Percentiles rank a stretch among this genome's conserved stretches.
Conservation (phyloP, 2,797 vertebrate species). For the Percopsis omiscomaycus region DNA sequence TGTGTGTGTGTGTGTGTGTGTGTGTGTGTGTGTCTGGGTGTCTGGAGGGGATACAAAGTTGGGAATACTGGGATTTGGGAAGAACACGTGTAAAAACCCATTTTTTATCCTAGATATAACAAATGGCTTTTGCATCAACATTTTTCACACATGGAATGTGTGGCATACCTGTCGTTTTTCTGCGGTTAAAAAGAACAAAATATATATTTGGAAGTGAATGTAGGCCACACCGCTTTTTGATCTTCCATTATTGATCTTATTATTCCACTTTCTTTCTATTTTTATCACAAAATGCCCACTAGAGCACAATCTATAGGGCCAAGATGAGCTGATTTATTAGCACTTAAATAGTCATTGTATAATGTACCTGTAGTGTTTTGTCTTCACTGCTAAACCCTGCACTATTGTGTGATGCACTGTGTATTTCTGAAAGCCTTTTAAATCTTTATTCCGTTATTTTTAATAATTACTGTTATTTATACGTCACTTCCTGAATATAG, state of each 20-base stretch:
- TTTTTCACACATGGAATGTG: neutral
- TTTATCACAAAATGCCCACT: neutral
- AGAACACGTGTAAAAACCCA: too few species aligned
- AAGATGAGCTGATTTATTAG: neutral
- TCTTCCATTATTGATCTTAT: too few species aligned
- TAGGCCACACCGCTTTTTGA: neutral
- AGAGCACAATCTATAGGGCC: neutral
- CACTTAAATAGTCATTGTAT: neutral
- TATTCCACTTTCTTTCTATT: neutral
- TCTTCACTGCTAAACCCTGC: neutral
- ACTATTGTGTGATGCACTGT: too few species aligned
- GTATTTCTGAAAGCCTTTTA: neutral
- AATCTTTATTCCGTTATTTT: slow-evolving; percentile 43
- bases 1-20: slow-evolving; percentile 33
- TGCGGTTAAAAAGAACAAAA: too few species aligned
- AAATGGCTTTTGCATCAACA: too few species aligned
- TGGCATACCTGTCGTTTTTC: too few species aligned
- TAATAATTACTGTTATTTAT: slow-evolving; percentile 29
- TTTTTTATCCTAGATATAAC: too few species aligned
- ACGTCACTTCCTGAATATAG: slow-evolving; percentile 49
- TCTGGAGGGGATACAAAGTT: neutral
- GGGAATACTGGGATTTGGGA: too few species aligned
- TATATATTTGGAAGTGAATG: neutral
- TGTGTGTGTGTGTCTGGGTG: slow-evolving; percentile 6
- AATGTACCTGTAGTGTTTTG: neutral